phyloP scores from a whole-genome alignment of 2,888 invertebrate genomes.

The Apocheima hispidaria region DNA sequence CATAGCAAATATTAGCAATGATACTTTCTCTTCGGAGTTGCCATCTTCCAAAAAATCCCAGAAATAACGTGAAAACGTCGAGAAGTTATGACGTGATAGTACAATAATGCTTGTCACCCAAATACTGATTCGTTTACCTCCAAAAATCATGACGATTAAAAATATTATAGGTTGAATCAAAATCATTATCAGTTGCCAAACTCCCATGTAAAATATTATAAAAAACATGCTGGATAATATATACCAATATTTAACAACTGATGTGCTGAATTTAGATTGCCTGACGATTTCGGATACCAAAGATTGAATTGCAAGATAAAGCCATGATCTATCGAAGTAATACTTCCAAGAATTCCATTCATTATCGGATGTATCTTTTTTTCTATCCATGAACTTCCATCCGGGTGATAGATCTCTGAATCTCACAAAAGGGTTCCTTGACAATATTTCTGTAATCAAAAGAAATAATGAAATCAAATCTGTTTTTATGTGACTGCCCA shows the following conservation, averaged over 20 bases:
- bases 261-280: conserved; percentile 50
- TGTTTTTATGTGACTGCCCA: too few relatives aligned
- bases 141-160: conserved; percentile 69
- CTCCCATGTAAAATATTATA: conserved; percentile 77
- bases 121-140: conserved; percentile 77
- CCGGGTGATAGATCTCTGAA: conserved; percentile 84
- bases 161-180: conserved; percentile 86
- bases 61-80: conserved; percentile 77
- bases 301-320: conserved; percentile 86
- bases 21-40: conserved; percentile 77
- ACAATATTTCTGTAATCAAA: conserved; percentile 65
- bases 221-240: conserved; percentile 79
- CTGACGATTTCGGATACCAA: conserved; percentile 82
- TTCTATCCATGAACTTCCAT: conserved; percentile 83
- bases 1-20: conserved; percentile 82
- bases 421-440: conserved; percentile 50
- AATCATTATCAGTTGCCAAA: conserved; percentile 78
- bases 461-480: neutral
- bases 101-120: conserved; percentile 85
- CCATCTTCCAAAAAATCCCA: conserved; percentile 76
- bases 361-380: conserved; percentile 89
- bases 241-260: conserved; percentile 83
- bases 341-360: conserved; percentile 90
- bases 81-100: conserved; percentile 80
- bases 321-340: conserved; percentile 79